phyloP scores from a whole-genome alignment of 2,113 vertebrate species.

The Oceanodroma tethys region DNA sequence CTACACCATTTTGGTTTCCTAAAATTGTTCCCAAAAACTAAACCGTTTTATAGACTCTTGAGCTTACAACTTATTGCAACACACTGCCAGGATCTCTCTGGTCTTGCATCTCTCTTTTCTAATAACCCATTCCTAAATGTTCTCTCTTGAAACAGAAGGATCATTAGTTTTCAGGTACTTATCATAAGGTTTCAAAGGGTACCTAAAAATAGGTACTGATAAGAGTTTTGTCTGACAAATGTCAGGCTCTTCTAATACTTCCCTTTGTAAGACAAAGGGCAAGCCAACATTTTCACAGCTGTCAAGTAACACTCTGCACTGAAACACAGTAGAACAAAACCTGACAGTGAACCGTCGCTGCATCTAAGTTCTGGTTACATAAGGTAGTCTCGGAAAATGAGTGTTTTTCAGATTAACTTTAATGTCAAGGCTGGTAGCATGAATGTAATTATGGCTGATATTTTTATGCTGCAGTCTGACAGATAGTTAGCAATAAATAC shows the following conservation, averaged over 20 bases:
- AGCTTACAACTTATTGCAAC: not conserved
- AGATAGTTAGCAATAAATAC: constrained; percentile 45
- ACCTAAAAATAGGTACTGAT: constrained; percentile 50
- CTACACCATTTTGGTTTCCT: not conserved
- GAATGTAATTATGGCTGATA: constrained; percentile 60
- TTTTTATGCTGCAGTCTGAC: constrained; percentile 60
- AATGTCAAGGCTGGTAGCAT: constrained; percentile 35
- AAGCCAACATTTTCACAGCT: constrained; percentile 45
- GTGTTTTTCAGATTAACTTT: constrained; percentile 30
- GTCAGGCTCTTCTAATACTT: constrained; percentile 10
- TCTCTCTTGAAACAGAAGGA: constrained; percentile 1
- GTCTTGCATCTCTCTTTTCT: not conserved
- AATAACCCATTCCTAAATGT: not conserved
- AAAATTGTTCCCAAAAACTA: not conserved
- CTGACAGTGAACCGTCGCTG: not conserved
- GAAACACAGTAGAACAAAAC: constrained; percentile 26
- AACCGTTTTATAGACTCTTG: not conserved
- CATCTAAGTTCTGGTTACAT: constrained; percentile 28
- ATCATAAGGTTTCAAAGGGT: not conserved
- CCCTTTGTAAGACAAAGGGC: constrained; percentile 39
- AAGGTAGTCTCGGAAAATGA: constrained; percentile 40
- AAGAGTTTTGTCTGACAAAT: constrained; percentile 43
- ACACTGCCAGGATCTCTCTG: not conserved
- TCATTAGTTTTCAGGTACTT: not conserved
- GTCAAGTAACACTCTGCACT: constrained; percentile 1